Conservation (phyloP, 1,140 invertebrate species). For the Papilio aristodemus region DNA sequence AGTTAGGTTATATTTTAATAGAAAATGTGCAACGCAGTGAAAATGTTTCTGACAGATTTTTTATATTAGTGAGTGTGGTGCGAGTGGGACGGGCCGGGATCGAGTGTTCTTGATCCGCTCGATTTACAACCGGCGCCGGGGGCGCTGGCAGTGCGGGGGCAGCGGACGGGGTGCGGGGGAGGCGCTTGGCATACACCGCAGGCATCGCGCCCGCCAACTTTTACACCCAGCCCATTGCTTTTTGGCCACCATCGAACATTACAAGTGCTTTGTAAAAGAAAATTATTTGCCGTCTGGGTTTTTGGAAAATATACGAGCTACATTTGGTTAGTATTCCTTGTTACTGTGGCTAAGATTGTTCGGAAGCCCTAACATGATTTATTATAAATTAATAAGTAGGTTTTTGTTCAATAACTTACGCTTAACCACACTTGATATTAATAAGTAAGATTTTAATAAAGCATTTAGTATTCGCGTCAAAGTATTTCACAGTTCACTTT, state of each 20-base stretch:
- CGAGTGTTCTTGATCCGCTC: slow-evolving; percentile 12
- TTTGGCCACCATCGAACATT: background rate
- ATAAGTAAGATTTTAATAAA: too few relatives aligned
- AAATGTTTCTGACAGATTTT: background rate
- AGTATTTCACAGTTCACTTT: too few relatives aligned
- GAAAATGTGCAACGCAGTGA: background rate
- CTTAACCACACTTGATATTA: too few relatives aligned
- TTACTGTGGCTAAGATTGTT: too few relatives aligned
- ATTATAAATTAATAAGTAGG: too few relatives aligned
- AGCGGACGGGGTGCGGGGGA: background rate
- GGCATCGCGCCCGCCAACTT: background rate
- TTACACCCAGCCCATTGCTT: background rate
- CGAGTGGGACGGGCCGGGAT: background rate
- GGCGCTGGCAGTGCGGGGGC: background rate
- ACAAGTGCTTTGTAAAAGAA: slow-evolving; percentile 5
- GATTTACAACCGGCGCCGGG: slow-evolving; percentile 3
- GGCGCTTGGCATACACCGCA: background rate
- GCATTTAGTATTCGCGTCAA: too few relatives aligned
- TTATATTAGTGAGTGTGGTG: background rate
- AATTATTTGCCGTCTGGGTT: background rate
- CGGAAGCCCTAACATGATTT: too few relatives aligned
- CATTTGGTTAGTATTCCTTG: too few relatives aligned
- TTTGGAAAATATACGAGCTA: background rate
- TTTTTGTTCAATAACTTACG: too few relatives aligned
- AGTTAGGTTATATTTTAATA: too few relatives aligned